Percentiles rank a stretch among this genome's conserved stretches.
Evolutionary conservation across 2,797 vertebrate species (phyloP).

Genomic region (Clarias laeviceps): DNA sequence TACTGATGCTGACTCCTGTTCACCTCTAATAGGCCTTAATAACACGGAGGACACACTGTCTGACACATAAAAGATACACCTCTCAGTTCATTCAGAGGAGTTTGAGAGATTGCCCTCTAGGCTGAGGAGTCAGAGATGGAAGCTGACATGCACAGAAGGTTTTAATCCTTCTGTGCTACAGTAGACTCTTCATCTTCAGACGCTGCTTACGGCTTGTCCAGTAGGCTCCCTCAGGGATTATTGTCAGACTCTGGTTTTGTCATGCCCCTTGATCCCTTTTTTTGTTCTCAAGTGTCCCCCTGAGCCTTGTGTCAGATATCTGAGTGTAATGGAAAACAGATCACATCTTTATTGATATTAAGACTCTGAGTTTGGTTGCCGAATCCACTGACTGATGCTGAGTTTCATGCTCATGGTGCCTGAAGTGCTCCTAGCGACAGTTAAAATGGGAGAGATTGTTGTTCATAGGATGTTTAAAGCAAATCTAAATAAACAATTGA

Average conservation of each 20-base stretch:
- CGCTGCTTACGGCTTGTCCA: conserved; percentile 56
- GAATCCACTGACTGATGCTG: conserved; percentile 15
- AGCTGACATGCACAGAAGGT: conserved; percentile 69
- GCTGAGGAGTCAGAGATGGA: conserved; percentile 65
- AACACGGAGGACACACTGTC: conserved; percentile 25
- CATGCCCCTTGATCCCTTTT: conserved; percentile 57
- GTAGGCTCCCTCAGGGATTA: conserved; percentile 61
- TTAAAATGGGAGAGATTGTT: background rate
- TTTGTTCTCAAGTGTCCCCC: conserved; percentile 60
- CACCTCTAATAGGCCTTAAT: conserved; percentile 24
- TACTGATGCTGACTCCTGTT: conserved; percentile 8
- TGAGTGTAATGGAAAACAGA: conserved; percentile 39
- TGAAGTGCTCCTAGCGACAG: background rate
- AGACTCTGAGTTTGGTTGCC: conserved; percentile 14
- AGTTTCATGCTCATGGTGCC: background rate
- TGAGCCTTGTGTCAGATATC: conserved; percentile 51
- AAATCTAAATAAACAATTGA: background rate
- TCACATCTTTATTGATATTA: conserved; percentile 53
- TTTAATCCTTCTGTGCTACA: conserved; percentile 62
- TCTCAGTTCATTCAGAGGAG: conserved; percentile 45
- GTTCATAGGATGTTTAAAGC: background rate
- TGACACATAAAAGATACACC: conserved; percentile 37
- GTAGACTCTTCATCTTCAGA: conserved; percentile 60
- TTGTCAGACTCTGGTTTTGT: conserved; percentile 55
- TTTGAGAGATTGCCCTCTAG: conserved; percentile 45